These are phyloP conservation scores for Campylomormyrus tamandua DNA, from an alignment of 2,113 vertebrate genomes.

Conservation along the genomic window DNA sequence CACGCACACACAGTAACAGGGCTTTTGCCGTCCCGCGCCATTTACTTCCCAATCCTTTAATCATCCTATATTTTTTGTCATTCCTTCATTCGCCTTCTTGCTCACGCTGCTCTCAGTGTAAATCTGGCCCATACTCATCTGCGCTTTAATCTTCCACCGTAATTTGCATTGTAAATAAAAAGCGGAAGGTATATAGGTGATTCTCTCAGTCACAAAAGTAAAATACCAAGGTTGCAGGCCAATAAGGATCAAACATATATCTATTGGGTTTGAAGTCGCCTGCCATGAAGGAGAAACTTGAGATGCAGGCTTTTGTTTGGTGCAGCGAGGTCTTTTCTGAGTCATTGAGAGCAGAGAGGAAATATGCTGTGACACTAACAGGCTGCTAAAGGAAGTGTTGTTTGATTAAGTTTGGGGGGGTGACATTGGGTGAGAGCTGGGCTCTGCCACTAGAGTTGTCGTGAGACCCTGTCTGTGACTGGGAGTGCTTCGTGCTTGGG, in stretches of 20 bases:
- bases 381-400: constrained; percentile 70
- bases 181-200: not conserved
- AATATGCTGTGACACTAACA: constrained; percentile 68
- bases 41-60: constrained; percentile 60
- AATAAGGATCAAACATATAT: constrained; percentile 63
- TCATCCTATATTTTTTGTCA: constrained; percentile 52
- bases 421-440: not conserved
- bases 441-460: not conserved
- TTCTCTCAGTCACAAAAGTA: constrained; percentile 20
- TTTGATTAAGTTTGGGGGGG: constrained; percentile 62
- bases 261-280: constrained; percentile 69
- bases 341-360: constrained; percentile 56
- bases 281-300: constrained; percentile 61
- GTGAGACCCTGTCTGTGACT: not conserved
- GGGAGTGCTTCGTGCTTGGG: not conserved
- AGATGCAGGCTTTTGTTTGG: constrained; percentile 58
- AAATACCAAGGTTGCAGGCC: constrained; percentile 62
- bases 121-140: constrained; percentile 50
- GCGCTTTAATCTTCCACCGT: constrained; percentile 60
- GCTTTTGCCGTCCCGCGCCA: not conserved
- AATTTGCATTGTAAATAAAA: constrained; percentile 62
- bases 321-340: constrained; percentile 62
- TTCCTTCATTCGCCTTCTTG: constrained; percentile 53
- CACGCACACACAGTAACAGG: not conserved
- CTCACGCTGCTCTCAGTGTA: constrained; percentile 36